Evolutionary conservation across 2,113 vertebrate species (phyloP).

Genomic region (Boulengeromyrus knoepffleri): DNA sequence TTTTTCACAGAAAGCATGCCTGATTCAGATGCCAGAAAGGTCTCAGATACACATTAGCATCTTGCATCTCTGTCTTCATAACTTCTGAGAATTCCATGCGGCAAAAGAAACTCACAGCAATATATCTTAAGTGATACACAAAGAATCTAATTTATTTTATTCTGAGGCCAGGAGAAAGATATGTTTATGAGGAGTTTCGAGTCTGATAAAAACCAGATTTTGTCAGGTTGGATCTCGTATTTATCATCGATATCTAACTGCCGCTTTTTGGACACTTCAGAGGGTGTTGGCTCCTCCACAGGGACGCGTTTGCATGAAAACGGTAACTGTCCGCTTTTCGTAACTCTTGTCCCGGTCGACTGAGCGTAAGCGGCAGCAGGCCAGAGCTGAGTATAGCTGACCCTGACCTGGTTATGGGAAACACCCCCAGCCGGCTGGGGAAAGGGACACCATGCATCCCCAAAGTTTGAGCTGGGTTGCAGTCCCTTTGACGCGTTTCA

Average conservation of each 20-base stretch:
- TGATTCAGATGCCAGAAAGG: slow-evolving; percentile 12
- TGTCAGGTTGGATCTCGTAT: background rate
- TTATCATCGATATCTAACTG: background rate
- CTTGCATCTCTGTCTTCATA: slow-evolving; percentile 1
- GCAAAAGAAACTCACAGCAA: slow-evolving; percentile 34
- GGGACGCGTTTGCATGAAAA: background rate
- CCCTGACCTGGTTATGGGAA: background rate
- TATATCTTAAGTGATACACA: slow-evolving; percentile 48
- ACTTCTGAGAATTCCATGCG: slow-evolving; percentile 19
- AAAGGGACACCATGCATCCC: background rate
- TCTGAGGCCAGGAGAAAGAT: slow-evolving; percentile 34
- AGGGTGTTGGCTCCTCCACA: background rate
- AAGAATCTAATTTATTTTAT: slow-evolving; percentile 38
- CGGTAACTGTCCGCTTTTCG: background rate
- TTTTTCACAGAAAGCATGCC: slow-evolving; percentile 17
- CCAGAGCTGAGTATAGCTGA: background rate
- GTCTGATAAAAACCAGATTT: slow-evolving; percentile 8
- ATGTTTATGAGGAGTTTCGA: slow-evolving; percentile 35
- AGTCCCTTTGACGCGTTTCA: slow-evolving; percentile 27
- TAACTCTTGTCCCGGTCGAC: background rate
- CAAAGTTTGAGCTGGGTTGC: slow-evolving; percentile 31
- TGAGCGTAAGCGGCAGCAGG: background rate
- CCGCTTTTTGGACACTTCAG: background rate
- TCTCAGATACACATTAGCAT: slow-evolving; percentile 6
- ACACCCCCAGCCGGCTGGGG: background rate